Percentiles rank a stretch among this genome's conserved stretches.
Conservation (phyloP, 2,797 vertebrate species). For the Rhinophrynus dorsalis region DNA sequence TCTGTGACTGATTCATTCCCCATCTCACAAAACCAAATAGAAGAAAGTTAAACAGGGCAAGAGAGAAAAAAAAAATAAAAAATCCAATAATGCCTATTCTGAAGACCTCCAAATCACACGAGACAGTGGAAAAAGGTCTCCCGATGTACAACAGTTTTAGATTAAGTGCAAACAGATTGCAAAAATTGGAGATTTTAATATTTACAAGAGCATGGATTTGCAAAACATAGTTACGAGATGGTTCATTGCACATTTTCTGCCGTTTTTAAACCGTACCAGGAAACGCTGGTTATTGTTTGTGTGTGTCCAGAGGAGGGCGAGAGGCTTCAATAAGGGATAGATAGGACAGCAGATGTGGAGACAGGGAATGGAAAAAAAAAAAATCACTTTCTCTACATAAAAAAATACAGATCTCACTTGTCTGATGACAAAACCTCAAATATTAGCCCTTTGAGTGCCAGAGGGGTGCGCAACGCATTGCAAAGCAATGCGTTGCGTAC, state of each 20-base stretch:
- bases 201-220: conserved; percentile 72
- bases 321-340: conserved; percentile 54
- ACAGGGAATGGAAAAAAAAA: conserved; percentile 57
- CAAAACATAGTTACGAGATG: conserved; percentile 71
- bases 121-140: conserved; percentile 52
- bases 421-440: conserved; percentile 71
- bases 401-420: conserved; percentile 73
- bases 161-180: conserved; percentile 70
- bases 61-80: background rate
- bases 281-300: conserved; percentile 63
- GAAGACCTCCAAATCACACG: background rate
- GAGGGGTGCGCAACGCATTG: no score
- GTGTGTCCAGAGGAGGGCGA: conserved; percentile 63
- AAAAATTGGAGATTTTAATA: conserved; percentile 70
- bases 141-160: conserved; percentile 58
- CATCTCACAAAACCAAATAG: no score
- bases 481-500: no score
- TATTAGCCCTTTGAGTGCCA: no score
- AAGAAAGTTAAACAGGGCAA: no score
- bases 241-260: conserved; percentile 72
- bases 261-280: conserved; percentile 76
- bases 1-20: no score
- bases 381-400: conserved; percentile 81
- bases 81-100: background rate
- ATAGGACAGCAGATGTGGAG: conserved; percentile 62